These are phyloP conservation scores for Carollia perspicillata DNA, from an alignment of 2,113 vertebrate species.

Conservation along the genomic window DNA sequence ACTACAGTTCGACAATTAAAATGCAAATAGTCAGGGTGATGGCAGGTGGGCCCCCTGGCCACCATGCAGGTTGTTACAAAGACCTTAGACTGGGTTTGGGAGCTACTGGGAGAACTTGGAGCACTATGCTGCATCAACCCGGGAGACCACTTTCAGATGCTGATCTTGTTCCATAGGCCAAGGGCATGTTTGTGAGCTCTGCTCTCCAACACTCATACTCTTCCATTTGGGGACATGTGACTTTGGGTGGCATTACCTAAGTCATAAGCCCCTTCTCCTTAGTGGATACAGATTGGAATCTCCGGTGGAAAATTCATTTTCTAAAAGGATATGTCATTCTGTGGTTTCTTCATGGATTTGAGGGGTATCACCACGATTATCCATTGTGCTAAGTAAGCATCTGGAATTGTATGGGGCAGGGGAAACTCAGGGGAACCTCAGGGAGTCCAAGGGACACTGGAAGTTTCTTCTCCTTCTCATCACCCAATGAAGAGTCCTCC, in stretches of 20 bases:
- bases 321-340: not conserved
- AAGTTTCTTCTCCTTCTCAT: not conserved
- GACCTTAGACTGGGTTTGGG: not conserved
- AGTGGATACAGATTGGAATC: not conserved
- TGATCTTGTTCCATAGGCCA: not conserved
- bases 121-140: rapidly evolving
- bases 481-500: not conserved
- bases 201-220: too few species aligned
- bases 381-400: not conserved
- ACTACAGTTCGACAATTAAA: not conserved
- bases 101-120: not conserved
- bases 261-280: not conserved
- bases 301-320: not conserved
- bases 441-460: not conserved
- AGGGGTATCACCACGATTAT: not conserved
- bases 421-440: not conserved
- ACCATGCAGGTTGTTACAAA: not conserved
- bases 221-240: not conserved
- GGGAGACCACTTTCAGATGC: not conserved
- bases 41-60: not conserved
- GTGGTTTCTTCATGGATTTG: not conserved
- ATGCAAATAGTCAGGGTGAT: not conserved
- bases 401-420: not conserved
- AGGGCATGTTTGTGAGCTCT: not conserved
- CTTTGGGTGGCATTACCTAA: not conserved